Conservation (phyloP, 1,140 invertebrate species). For the Battus philenor region DNA sequence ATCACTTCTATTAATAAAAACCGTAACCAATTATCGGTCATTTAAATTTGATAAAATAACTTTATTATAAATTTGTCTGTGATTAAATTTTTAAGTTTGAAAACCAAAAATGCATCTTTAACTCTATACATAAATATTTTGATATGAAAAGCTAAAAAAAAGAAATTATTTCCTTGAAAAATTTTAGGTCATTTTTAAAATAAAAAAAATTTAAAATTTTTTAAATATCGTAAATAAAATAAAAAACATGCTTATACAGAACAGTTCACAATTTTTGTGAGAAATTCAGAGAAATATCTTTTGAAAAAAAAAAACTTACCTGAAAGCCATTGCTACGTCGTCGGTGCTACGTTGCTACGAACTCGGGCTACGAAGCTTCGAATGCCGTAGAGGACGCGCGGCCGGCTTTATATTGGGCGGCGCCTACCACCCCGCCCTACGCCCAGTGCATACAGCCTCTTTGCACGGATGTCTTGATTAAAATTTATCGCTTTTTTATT, state of each 20-base stretch:
- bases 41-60: no score
- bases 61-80: no score
- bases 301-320: constrained; percentile 35
- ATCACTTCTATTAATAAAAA: no score
- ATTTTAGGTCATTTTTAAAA: background rate
- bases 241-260: constrained; percentile 10
- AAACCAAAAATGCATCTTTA: no score
- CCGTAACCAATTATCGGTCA: no score
- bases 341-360: constrained; percentile 36
- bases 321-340: constrained; percentile 42
- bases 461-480: constrained; percentile 21
- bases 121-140: no score
- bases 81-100: no score
- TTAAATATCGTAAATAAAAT: constrained; percentile 8
- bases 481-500: constrained; percentile 30
- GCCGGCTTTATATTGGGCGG: constrained; percentile 42
- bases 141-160: no score
- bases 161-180: background rate
- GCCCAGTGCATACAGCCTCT: constrained; percentile 29
- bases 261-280: no score
- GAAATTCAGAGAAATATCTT: no score
- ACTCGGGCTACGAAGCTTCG: constrained; percentile 17
- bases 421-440: constrained; percentile 33
- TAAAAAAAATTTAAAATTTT: background rate
- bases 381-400: constrained; percentile 34